Conservation (phyloP, 2,113 vertebrate species). For the Dolichotis patagonum region DNA sequence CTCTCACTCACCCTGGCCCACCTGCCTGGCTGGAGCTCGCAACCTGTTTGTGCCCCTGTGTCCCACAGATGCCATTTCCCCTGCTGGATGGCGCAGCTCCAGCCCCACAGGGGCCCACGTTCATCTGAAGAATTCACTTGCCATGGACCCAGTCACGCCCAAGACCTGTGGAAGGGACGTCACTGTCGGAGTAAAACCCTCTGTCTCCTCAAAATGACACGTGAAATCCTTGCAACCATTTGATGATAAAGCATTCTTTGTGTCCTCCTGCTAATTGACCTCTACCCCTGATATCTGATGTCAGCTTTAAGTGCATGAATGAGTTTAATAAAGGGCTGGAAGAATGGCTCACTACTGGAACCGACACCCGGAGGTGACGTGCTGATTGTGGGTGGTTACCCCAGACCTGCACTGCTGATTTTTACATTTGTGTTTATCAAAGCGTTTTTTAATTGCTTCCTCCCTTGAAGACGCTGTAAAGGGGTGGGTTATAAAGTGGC, state of each 20-base stretch:
- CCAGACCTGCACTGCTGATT: neutral
- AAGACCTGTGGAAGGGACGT: neutral
- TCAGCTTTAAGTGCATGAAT: neutral
- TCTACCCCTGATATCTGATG: neutral
- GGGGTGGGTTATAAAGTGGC: neutral
- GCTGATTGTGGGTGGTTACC: neutral
- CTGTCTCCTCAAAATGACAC: neutral
- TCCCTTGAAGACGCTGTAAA: neutral
- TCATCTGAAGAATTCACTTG: neutral
- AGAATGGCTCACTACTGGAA: neutral
- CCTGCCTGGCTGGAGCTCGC: neutral
- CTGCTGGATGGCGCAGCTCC: accelerated
- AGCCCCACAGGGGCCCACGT: neutral
- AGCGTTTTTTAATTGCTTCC: neutral
- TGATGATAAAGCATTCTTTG: neutral
- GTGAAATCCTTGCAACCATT: neutral
- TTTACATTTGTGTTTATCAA: neutral
- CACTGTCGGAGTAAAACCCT: neutral
- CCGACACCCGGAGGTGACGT: neutral
- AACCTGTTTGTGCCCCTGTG: neutral
- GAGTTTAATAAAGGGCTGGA: neutral
- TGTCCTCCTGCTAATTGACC: neutral
- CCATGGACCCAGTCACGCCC: neutral
- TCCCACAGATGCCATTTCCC: accelerated
- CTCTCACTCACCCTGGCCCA: too few relatives aligned